A percentile compares a stretch with the other conserved stretches of the same genome.
phyloP scores from a whole-genome alignment of 2,888 invertebrate species.

The Syrphus vitripennis region DNA sequence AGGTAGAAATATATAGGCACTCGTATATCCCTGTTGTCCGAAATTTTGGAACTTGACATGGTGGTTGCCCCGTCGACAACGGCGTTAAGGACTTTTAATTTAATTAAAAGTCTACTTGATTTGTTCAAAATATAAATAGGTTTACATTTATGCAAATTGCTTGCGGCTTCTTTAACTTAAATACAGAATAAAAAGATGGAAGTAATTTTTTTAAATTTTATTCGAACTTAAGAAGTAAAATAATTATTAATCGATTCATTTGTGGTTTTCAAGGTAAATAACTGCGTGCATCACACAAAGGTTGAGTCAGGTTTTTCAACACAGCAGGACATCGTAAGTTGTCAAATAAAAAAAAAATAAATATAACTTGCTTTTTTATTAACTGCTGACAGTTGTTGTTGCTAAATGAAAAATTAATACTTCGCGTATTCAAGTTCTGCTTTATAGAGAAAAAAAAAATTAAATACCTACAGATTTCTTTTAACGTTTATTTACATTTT shows the following conservation, averaged over 20 bases:
- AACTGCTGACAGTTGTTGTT: conserved; percentile 5
- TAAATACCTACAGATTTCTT: neutral
- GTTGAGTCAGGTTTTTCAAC: neutral
- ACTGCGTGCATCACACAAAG: neutral
- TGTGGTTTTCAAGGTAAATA: conserved; percentile 52
- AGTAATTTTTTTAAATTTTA: conserved; percentile 7
- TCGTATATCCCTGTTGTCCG: conserved; percentile 19
- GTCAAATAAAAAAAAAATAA: conserved; percentile 3
- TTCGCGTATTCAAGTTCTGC: neutral
- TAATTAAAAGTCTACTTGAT: conserved; percentile 27
- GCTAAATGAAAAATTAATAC: conserved; percentile 30
- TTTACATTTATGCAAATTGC: conserved; percentile 62
- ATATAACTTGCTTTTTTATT: neutral
- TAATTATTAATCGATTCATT: conserved; percentile 70
- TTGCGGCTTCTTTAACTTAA: conserved; percentile 34
- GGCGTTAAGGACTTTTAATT: conserved; percentile 25
- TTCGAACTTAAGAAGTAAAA: conserved; percentile 51
- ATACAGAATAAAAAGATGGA: neutral
- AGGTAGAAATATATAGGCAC: neutral
- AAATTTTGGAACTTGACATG: conserved; percentile 24
- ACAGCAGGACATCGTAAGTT: conserved; percentile 47
- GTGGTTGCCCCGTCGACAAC: neutral
- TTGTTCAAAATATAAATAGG: conserved; percentile 45
- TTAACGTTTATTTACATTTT: neutral
- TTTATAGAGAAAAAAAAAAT: neutral